phyloP scores from a whole-genome alignment of 37 sponge, comb jelly and placozoan genomes.

The Sycon ciliatum region DNA sequence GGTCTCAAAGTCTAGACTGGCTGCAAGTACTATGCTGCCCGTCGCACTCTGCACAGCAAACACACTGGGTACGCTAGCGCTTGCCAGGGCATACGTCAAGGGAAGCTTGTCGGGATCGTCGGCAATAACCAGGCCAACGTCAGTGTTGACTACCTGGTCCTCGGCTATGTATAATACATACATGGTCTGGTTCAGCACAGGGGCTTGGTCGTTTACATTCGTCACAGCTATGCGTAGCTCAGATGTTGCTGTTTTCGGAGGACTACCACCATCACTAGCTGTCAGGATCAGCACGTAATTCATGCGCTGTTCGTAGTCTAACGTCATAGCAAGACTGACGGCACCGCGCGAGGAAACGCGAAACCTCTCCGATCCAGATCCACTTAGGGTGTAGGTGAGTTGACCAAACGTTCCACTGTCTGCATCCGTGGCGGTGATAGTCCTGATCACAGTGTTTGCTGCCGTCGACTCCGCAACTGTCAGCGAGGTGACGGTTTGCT shows the following conservation, averaged over 20 bases:
- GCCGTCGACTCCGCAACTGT: constrained; percentile 35
- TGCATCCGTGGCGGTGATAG: constrained; percentile 46
- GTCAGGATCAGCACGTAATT: background rate
- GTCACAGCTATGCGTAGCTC: constrained; percentile 27
- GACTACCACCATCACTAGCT: constrained; percentile 42
- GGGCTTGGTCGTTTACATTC: constrained; percentile 52
- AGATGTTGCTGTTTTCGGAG: constrained; percentile 12
- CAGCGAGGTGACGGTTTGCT: constrained; percentile 19
- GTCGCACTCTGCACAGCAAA: too few species aligned
- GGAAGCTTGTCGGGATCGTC: constrained; percentile 24
- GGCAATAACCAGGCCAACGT: constrained; percentile 19
- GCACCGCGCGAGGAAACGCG: too few species aligned
- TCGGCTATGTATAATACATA: constrained; percentile 22
- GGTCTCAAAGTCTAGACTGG: too few species aligned
- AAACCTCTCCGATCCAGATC: too few species aligned
- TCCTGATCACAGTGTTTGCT: background rate
- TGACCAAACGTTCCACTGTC: constrained; percentile 35
- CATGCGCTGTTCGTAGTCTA: background rate
- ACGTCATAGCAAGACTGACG: background rate
- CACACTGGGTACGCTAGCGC: too few species aligned
- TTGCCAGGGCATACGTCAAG: too few species aligned
- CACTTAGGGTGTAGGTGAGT: constrained; percentile 40
- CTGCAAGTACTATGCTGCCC: too few species aligned
- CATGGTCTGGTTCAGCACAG: constrained; percentile 17
- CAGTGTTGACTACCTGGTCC: background rate